Evolutionary conservation across 2,888 invertebrate species (phyloP), one percentile per base, ranked within the genome.

Genomic region (Endomychus coccineus): DNA sequence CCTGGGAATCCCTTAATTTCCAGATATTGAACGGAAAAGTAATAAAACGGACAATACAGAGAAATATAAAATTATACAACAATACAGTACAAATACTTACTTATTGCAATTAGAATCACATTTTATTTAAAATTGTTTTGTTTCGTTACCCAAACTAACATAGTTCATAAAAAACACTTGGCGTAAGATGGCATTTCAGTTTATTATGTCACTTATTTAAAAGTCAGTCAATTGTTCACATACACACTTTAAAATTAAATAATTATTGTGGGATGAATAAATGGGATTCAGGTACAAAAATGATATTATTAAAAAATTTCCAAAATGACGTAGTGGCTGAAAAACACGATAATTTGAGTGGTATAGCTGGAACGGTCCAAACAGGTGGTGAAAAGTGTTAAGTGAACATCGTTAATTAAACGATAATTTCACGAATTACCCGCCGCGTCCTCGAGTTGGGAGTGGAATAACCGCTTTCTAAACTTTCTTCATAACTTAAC

Each of bases 351-450:
- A n/a, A n/a, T n/a, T n/a, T n/a, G n/a, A n/a, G n/a, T n/a, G n/a
- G n/a, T n/a, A n/a, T n/a, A n/a, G n/a, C n/a, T n/a, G n/a, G n/a
- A n/a, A n/a, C n/a, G n/a, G n/a, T n/a, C n/a, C n/a, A n/a, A n/a
- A n/a, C n/a, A n/a, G n/a, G n/a, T n/a, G n/a, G n/a, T n/a, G n/a
- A n/a, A n/a, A n/a, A n/a, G n/a, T n/a, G n/a, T n/a, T n/a, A n/a
- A n/a, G n/a, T n/a, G n/a, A n/a, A n/a, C n/a, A n/a, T n/a, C n/a
- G n/a, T n/a, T n/a, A 33, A 51, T 78, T 76, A 86, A 59, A 92
- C 92, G 68, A 92, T 92, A 68, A 92, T 92, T 71, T 92, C 92
- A 54, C 91, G 80, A 60, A 92, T 91, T 67, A 92, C 90, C 62
- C 92, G 76, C 52, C 91, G 79, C 59, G 87, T 86, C 62, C 91